These are phyloP conservation scores for Hemicrepidius hirtus DNA, from an alignment of 2,888 invertebrate species.

Conservation along the genomic window DNA sequence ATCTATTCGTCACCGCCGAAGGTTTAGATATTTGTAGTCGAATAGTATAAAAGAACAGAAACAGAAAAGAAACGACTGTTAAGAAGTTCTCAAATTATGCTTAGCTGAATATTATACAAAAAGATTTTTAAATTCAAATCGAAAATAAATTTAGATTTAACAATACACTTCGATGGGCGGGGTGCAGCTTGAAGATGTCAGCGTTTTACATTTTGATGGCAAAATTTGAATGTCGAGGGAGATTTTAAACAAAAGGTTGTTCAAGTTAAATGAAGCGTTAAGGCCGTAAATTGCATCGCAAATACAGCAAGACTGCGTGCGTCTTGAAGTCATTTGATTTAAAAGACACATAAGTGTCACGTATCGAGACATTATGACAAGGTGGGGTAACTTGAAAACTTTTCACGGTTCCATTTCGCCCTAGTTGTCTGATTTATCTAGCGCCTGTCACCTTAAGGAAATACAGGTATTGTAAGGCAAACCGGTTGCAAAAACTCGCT, in stretches of 20 bases:
- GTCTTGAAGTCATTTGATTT: constrained; percentile 60
- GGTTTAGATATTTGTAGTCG: constrained; percentile 12
- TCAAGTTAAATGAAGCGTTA: constrained; percentile 36
- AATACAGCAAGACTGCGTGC: constrained; percentile 49
- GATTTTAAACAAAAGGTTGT: constrained; percentile 32
- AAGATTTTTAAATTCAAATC: too few relatives aligned
- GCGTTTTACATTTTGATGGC: constrained; percentile 12
- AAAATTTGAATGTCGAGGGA: constrained; percentile 4
- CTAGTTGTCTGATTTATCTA: constrained; percentile 68
- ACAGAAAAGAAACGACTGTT: neutral
- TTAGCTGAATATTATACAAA: too few relatives aligned
- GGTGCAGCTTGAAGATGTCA: neutral
- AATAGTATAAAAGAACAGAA: constrained; percentile 5
- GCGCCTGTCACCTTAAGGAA: constrained; percentile 62
- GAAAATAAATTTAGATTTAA: too few relatives aligned
- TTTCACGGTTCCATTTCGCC: constrained; percentile 66
- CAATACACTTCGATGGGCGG: neutral
- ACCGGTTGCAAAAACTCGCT: constrained; percentile 56
- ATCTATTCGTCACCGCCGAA: constrained; percentile 20
- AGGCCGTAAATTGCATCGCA: constrained; percentile 41
- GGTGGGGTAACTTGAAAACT: constrained; percentile 62
- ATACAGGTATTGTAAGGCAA: constrained; percentile 62
- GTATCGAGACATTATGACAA: constrained; percentile 62
- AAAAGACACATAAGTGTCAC: constrained; percentile 64
- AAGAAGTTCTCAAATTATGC: neutral